Evolutionary conservation across 2,797 vertebrate species (phyloP).

Genomic region (Coracias cyanogaster): DNA sequence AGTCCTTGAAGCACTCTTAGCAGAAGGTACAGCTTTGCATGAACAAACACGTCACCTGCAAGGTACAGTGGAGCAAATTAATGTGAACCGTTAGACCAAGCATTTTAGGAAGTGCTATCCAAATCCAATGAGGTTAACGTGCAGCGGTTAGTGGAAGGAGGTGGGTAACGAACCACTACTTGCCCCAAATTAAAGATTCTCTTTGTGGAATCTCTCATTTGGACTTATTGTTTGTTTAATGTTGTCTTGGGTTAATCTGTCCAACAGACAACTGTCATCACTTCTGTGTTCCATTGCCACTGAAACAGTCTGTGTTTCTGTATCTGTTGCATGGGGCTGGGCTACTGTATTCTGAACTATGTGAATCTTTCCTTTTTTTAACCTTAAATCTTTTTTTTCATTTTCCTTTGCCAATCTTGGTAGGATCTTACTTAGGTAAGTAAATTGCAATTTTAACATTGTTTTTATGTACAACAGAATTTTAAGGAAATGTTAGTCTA

Average conservation of each 20-base stretch:
- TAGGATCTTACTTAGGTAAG: conserved; percentile 84
- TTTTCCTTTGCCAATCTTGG: conserved; percentile 63
- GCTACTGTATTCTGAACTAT: conserved; percentile 39
- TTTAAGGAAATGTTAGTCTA: background rate
- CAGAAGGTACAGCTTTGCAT: background rate
- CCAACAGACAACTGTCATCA: background rate
- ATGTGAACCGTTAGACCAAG: background rate
- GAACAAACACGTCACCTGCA: background rate
- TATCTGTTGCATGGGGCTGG: conserved; percentile 45
- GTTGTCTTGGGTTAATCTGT: conserved; percentile 37
- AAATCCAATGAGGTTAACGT: background rate
- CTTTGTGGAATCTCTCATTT: background rate
- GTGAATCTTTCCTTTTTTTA: conserved; percentile 14
- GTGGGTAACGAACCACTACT: background rate
- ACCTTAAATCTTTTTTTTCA: conserved; percentile 59
- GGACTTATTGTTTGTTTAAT: background rate
- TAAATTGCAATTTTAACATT: conserved; percentile 60
- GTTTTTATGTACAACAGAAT: background rate
- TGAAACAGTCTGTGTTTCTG: conserved; percentile 7
- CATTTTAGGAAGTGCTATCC: background rate
- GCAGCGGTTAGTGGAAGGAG: background rate
- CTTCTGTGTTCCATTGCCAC: background rate
- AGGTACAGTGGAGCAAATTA: background rate
- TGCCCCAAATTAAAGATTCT: background rate
- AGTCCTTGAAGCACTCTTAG: background rate